Percentiles rank a stretch among this genome's conserved stretches.
phyloP scores from a whole-genome alignment of 2,888 invertebrate genomes.

The Xanthorhoe spadicearia region DNA sequence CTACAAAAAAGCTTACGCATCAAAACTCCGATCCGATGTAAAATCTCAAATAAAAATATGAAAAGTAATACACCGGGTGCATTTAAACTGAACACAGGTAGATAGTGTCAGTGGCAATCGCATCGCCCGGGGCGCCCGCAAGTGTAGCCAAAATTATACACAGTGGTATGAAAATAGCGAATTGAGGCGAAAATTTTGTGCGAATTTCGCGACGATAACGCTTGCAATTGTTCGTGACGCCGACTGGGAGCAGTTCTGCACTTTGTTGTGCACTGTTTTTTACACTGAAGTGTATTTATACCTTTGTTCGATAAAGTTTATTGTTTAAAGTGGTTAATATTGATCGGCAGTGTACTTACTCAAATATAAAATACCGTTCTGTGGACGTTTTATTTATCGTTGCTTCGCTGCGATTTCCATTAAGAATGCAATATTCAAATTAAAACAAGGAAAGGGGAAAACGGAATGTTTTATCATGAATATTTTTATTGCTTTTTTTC shows the following conservation, averaged over 20 bases:
- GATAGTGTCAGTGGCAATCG: slow-evolving; percentile 72
- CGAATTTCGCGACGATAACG: slow-evolving; percentile 57
- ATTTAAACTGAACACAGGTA: slow-evolving; percentile 63
- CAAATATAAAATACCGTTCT: background rate
- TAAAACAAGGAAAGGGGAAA: slow-evolving; percentile 13
- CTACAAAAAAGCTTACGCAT: slow-evolving; percentile 28
- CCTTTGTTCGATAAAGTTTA: slow-evolving; percentile 18
- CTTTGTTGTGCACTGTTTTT: slow-evolving; percentile 52
- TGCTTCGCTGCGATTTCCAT: slow-evolving; percentile 26
- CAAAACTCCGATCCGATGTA: slow-evolving; percentile 21
- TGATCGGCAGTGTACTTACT: slow-evolving; percentile 22
- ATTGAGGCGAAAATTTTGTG: slow-evolving; percentile 57
- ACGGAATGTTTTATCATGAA: slow-evolving; percentile 17
- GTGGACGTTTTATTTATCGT: slow-evolving; percentile 8
- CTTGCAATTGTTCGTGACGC: slow-evolving; percentile 54
- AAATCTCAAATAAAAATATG: slow-evolving; percentile 51
- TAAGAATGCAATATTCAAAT: slow-evolving; percentile 30
- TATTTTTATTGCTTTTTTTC: slow-evolving; percentile 17
- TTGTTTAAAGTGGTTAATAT: slow-evolving; percentile 22
- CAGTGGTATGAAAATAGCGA: slow-evolving; percentile 53
- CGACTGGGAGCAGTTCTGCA: slow-evolving; percentile 51
- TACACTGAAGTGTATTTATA: slow-evolving; percentile 60
- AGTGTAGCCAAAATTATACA: slow-evolving; percentile 62
- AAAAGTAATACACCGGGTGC: slow-evolving; percentile 59
- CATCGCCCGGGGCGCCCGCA: slow-evolving; percentile 55